These are phyloP conservation scores for Acanthosepion lycidas DNA, from an alignment of 2,888 invertebrate species.

Conservation along the genomic window DNA sequence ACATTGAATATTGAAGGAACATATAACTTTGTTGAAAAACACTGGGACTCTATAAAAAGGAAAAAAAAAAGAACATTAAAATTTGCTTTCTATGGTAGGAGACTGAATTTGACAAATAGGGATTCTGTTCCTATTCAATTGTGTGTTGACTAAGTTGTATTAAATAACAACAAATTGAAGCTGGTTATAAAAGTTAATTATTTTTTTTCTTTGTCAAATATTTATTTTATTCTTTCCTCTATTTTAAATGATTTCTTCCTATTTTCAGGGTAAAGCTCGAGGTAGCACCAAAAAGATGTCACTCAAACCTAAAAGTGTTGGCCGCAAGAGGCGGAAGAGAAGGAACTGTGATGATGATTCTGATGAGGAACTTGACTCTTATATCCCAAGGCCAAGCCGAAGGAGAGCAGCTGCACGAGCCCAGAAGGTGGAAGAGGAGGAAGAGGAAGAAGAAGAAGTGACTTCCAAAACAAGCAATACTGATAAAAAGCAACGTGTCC, in stretches of 20 bases:
- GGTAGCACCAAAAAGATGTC: not conserved
- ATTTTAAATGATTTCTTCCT: not conserved
- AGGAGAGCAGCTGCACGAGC: slow-evolving; percentile 45
- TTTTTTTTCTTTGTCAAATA: not conserved
- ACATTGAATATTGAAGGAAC: too few species aligned
- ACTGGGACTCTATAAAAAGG: too few species aligned
- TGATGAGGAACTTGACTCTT: slow-evolving; percentile 46
- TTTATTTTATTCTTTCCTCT: not conserved
- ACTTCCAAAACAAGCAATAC: not conserved
- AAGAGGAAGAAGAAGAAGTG: slow-evolving; percentile 36
- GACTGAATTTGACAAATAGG: too few species aligned
- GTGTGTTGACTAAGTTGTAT: too few species aligned
- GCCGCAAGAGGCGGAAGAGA: slow-evolving; percentile 15
- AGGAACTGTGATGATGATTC: slow-evolving; percentile 47
- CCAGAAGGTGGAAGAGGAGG: slow-evolving; percentile 23
- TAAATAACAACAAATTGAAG: too few species aligned
- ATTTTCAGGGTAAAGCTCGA: slow-evolving; percentile 41
- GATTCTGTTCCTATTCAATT: too few species aligned
- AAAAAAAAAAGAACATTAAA: too few species aligned
- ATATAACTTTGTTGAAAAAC: too few species aligned
- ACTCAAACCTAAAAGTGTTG: slow-evolving; percentile 41
- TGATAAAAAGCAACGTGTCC: slow-evolving; percentile 41
- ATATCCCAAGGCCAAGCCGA: slow-evolving; percentile 44
- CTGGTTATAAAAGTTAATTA: too few species aligned
- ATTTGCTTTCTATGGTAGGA: too few species aligned